phyloP scores from a whole-genome alignment of 2,888 invertebrate species.

The Hydroisotoma schaefferi region DNA sequence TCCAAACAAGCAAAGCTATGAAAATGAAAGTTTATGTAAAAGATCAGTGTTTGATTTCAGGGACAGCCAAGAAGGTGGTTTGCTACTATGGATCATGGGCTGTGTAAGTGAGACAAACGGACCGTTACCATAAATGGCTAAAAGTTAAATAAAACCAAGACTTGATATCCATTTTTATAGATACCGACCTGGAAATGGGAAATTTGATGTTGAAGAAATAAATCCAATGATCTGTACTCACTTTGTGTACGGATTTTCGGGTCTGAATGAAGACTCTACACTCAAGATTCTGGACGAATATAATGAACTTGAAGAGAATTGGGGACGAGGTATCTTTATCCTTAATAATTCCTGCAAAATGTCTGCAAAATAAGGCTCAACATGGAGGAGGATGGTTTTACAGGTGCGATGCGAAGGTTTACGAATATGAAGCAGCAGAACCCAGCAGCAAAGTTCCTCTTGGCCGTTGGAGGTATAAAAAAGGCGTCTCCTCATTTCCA shows the following conservation, averaged over 20 bases:
- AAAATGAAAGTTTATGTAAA: no score
- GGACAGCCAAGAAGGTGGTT: constrained; percentile 44
- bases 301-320: constrained; percentile 23
- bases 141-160: no score
- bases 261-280: constrained; percentile 25
- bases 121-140: no score
- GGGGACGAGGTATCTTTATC: constrained; percentile 18
- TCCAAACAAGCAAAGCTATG: background rate
- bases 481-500: background rate
- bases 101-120: no score
- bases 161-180: no score
- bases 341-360: background rate
- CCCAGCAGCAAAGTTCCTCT: constrained; percentile 29
- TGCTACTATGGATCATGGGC: constrained; percentile 52
- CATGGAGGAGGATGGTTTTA: background rate
- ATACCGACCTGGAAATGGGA: constrained; percentile 47
- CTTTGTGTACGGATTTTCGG: constrained; percentile 49
- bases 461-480: constrained; percentile 41
- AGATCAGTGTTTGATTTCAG: background rate
- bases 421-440: constrained; percentile 35
- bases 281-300: constrained; percentile 19
- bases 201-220: constrained; percentile 49
- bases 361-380: background rate
- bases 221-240: constrained; percentile 49
- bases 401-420: constrained; percentile 35